Base-by-base conservation (phyloP, 1,140 invertebrate species). In the Reticulitermes speratus region DNA sequence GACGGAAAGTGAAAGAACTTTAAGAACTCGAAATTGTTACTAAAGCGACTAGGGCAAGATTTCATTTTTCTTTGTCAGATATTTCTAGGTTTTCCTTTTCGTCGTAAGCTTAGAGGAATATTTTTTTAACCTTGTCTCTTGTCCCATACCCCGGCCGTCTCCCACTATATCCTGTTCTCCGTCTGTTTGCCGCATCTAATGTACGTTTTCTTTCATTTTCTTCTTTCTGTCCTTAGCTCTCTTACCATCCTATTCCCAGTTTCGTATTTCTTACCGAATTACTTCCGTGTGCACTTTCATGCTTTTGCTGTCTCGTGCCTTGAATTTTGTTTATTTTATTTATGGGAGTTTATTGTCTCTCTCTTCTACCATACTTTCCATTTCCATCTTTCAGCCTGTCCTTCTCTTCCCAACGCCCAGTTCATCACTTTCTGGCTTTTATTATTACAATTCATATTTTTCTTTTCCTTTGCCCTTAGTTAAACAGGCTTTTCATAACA, bases 41-140 rank as follows among this genome's bases (percentile, higher is more conserved):
- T 75, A 75, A 75, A 75, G n/a, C 65, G 65, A 75, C 65, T 75
- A 14, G 65, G 65, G 65, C 65, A 75, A 75, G 65, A 75, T 75
- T 75, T 75, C 65, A 75, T 75, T 75, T 75, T 75, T 75, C 65
- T 75, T 75, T 75, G 65, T 75, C 65, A 75, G 65, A 75, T 75
- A 25, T 75, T 75, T 75, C 65, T 75, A 30, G n/a, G 25, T 16
- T 75, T 75, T 30, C 65, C 65, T 75, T 25, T 75, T 75, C 65
- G 65, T 75, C 65, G 9, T 30, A 75, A 75, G 65, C 65, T 75
- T 75, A n/a, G 25, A 75, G 65, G 65, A 75, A 30, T 75, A 75
- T 75, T 25, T 75, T 75, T 30, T 75, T 19, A 75, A 75, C 65
- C n/a, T 75, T 14, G 65, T 75, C 65, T 75, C 65, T 25, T 75